Evolutionary conservation across 2,113 vertebrate genomes (phyloP), one percentile per base, ranked within the genome.

Genomic region (Eurypyga helias): DNA sequence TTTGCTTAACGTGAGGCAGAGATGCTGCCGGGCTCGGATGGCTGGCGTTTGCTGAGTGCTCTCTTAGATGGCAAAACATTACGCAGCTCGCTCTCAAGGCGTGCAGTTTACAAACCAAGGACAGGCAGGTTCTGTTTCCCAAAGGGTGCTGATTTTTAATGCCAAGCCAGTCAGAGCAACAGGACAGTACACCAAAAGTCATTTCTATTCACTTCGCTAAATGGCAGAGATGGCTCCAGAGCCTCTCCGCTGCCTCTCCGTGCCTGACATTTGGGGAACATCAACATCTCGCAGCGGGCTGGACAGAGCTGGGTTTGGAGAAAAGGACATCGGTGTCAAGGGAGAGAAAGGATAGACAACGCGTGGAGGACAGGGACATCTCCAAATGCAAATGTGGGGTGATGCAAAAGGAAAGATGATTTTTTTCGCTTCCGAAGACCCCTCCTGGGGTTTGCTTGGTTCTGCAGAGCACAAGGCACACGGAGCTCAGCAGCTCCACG

Each of bases 241-340:
- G 83, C 75, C 55, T 43, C 75, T 20, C 54, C 5, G 0, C 29
- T 3, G 0, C 34, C 17, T 43, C n/a, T 21, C 57, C 5, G 15
- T 21, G 71, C 26, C 75, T 21, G 51, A 18, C 14, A 2, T 14
- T 11, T 33, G 41, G 72, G 55, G 58, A 79, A 60, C 28, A 11
- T 31, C 3, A n/a, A 52, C 4, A 1, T 8, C 66, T 54, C 1
- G 0, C 0, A 5, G 21, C 2, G 31, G 31, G 73, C 31, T 85
- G 66, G 36, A 48, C 14, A 28, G 84, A 60, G 77, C 34, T 48
- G 64, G 64, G 16, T 34, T 33, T 66, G 33, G 67, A 51, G 71
- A 17, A 78, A 65, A 62, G 36, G 17, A 58, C 17, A 24, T 13
- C 6, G 7, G 38, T 14, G 28, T 33, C 43, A 62, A 38, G 10